These are phyloP conservation scores for Pteromalus puparum DNA, from an alignment of 1,140 invertebrate genomes.

Conservation along the genomic window DNA sequence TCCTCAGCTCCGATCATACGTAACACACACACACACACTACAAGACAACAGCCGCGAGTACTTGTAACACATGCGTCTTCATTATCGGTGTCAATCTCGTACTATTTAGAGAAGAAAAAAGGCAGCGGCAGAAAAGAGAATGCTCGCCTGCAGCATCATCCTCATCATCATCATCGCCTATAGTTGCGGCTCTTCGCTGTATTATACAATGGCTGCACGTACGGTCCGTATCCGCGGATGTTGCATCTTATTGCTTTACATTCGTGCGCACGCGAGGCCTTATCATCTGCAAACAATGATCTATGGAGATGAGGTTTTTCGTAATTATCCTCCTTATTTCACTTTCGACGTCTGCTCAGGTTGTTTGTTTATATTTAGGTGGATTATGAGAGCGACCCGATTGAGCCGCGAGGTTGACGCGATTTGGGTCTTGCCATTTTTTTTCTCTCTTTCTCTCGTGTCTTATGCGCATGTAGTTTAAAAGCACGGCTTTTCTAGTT, in stretches of 20 bases:
- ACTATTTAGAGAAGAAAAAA: background rate
- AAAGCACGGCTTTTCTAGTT: background rate
- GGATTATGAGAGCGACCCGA: slow-evolving; percentile 25
- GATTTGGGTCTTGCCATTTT: slow-evolving; percentile 13
- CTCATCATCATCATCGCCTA: slow-evolving; percentile 18
- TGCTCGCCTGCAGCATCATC: background rate
- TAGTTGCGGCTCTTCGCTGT: background rate
- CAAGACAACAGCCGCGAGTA: no score
- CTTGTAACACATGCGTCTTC: background rate
- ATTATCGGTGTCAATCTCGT: slow-evolving; percentile 11
- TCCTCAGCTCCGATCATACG: no score
- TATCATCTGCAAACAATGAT: slow-evolving; percentile 58
- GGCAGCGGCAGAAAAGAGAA: background rate
- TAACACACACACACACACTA: no score
- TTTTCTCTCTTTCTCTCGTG: background rate
- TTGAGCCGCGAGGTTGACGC: slow-evolving; percentile 35
- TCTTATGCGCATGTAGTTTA: background rate
- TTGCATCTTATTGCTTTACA: slow-evolving; percentile 50
- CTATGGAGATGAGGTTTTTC: slow-evolving; percentile 56
- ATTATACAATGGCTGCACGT: slow-evolving; percentile 11
- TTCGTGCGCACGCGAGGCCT: slow-evolving; percentile 39
- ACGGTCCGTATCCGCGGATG: slow-evolving; percentile 43
- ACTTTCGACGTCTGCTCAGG: background rate
- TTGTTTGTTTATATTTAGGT: slow-evolving; percentile 36
- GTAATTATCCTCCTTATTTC: slow-evolving; percentile 53